Percentiles rank a stretch among this genome's conserved stretches.
These are phyloP conservation scores for Drosophila lini DNA, from an alignment of 1,140 invertebrate species.

Conservation along the genomic window DNA sequence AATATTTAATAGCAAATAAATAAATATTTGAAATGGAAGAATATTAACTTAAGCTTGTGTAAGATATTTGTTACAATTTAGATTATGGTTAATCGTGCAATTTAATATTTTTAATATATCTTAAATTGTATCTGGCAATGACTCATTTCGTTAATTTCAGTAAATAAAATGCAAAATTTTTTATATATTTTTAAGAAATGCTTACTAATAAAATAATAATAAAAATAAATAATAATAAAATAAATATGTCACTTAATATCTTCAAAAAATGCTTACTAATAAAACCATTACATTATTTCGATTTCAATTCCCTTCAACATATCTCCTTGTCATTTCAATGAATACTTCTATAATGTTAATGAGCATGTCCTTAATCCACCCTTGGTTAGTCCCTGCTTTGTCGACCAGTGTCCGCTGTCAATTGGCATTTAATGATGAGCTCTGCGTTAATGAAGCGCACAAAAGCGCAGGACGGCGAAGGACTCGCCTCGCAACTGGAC, in stretches of 20 bases:
- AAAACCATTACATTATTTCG: not conserved
- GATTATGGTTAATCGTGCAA: no score
- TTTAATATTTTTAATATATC: no score
- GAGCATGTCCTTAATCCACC: conserved; percentile 14
- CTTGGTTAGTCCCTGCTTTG: not conserved
- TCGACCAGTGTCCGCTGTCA: conserved; percentile 37
- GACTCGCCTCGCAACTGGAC: conserved; percentile 9
- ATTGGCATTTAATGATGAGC: conserved; percentile 52
- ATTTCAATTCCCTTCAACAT: not conserved
- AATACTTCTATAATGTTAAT: conserved; percentile 5
- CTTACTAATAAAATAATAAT: no score
- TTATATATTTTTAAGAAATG: no score
- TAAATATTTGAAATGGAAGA: no score
- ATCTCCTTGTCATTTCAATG: not conserved
- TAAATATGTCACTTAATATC: not conserved
- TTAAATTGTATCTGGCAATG: no score
- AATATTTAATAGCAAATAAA: not conserved
- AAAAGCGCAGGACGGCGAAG: conserved; percentile 18
- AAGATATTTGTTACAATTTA: not conserved
- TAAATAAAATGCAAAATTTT: no score
- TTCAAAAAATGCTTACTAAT: not conserved
- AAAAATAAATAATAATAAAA: no score
- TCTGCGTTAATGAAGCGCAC: conserved; percentile 58
- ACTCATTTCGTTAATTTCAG: no score
- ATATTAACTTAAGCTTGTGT: not conserved